These are phyloP conservation scores for Charina bottae DNA, from an alignment of 2,113 vertebrate genomes.

Conservation along the genomic window DNA sequence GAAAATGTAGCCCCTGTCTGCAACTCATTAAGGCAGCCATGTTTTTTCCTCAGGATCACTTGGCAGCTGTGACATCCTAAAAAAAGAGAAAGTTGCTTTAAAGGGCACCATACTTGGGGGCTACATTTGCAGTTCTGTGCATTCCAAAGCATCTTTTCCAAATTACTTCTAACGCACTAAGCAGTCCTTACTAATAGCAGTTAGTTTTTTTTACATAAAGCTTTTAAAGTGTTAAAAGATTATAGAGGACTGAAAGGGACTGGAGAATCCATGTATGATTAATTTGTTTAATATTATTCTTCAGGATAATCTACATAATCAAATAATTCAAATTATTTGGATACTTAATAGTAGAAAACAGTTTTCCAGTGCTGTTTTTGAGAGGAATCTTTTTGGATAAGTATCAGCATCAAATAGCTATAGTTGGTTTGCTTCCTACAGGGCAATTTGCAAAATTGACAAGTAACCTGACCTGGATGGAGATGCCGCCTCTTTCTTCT, in stretches of 20 bases:
- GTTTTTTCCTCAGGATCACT: background rate
- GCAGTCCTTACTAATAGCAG: background rate
- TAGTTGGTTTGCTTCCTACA: background rate
- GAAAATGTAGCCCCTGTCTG: background rate
- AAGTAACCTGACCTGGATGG: background rate
- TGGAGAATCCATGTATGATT: background rate
- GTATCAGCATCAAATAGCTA: slow-evolving; percentile 20
- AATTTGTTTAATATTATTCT: background rate
- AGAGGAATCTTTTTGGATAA: background rate
- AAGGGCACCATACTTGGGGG: background rate
- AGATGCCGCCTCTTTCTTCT: background rate
- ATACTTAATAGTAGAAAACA: background rate
- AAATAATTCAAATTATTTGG: background rate
- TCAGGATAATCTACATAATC: background rate
- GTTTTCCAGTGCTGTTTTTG: background rate
- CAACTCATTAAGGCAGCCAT: background rate
- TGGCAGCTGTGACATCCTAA: background rate
- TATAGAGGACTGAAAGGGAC: background rate
- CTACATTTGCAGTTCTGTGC: background rate
- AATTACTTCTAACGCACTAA: background rate
- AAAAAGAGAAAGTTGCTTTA: background rate
- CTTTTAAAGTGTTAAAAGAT: background rate
- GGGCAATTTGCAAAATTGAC: background rate
- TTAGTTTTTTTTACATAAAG: background rate
- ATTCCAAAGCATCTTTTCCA: background rate